Evolutionary conservation across 2,888 invertebrate species (phyloP).

Genomic region (Troglohyphantes excavatus): DNA sequence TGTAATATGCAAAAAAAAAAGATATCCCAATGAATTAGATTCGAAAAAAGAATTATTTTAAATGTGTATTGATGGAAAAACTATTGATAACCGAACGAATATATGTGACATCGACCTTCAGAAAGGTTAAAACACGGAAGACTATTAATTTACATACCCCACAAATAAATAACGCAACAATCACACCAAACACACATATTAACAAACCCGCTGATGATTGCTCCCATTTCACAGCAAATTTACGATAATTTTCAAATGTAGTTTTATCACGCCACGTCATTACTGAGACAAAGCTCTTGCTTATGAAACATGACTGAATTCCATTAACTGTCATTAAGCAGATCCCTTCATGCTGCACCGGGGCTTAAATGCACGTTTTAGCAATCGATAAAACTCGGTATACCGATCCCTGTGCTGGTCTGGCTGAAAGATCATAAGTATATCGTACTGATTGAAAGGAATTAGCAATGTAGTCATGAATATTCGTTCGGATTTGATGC

Average conservation of each 20-base stretch:
- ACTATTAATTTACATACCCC: too few species aligned
- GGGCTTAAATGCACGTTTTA: not conserved
- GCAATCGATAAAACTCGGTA: not conserved
- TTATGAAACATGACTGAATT: not conserved
- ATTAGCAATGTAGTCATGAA: not conserved
- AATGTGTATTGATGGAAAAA: too few species aligned
- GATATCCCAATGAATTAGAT: too few species aligned
- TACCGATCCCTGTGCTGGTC: too few species aligned
- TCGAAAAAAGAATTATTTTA: too few species aligned
- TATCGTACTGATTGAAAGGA: too few species aligned
- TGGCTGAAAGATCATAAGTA: too few species aligned
- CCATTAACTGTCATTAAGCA: not conserved
- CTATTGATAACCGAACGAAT: too few species aligned
- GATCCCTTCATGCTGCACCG: not conserved
- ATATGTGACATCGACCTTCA: too few species aligned
- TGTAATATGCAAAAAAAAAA: too few species aligned
- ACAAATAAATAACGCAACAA: not conserved
- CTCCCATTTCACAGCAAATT: not conserved
- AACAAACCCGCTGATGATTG: not conserved
- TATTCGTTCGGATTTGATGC: too few species aligned
- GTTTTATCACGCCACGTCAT: not conserved
- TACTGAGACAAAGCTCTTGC: not conserved
- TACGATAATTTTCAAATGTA: not conserved
- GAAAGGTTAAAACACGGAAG: too few species aligned
- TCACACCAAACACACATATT: not conserved